A percentile compares a stretch with the other conserved stretches of the same genome.
These are phyloP conservation scores for Anoura caudifer DNA, from an alignment of 2,113 vertebrate genomes.

Conservation along the genomic window DNA sequence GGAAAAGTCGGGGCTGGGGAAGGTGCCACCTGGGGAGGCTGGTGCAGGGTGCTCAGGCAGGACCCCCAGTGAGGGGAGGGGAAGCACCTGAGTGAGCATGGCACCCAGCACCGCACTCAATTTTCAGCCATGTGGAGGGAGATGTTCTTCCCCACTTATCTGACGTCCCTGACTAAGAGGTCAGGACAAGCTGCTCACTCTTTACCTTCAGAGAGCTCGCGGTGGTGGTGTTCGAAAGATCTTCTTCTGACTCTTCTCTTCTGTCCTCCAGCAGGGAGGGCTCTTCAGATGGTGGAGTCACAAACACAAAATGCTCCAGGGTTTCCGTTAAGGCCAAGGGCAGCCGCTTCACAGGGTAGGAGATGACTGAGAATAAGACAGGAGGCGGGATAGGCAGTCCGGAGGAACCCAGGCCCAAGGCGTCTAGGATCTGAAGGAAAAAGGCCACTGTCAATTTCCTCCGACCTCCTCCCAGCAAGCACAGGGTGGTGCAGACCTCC, in stretches of 20 bases:
- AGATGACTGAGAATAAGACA: slow-evolving; percentile 83
- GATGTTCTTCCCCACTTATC: not conserved
- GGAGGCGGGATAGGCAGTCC: slow-evolving; percentile 84
- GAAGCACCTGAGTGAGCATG: not conserved
- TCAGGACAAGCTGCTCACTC: not conserved
- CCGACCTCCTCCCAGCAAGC: not conserved
- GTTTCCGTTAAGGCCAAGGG: slow-evolving; percentile 25
- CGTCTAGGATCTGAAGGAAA: slow-evolving; percentile 85
- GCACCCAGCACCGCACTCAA: not conserved
- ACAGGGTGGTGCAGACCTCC: too few relatives aligned
- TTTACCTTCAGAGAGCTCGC: slow-evolving; percentile 75
- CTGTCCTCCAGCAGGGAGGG: slow-evolving; percentile 67
- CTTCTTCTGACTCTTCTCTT: slow-evolving; percentile 72
- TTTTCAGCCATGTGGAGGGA: rapidly evolving
- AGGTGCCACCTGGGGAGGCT: not conserved
- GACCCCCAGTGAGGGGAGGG: rapidly evolving
- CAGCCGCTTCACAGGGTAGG: slow-evolving; percentile 80
- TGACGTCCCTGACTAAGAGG: not conserved
- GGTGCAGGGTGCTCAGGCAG: rapidly evolving
- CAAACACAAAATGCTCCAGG: slow-evolving; percentile 82
- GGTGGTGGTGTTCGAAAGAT: not conserved
- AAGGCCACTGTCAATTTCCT: not conserved
- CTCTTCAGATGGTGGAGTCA: slow-evolving; percentile 60
- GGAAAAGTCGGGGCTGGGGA: not conserved
- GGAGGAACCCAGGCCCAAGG: slow-evolving; percentile 83